These are phyloP conservation scores for Serilophus lunatus DNA, from an alignment of 2,113 vertebrate genomes.

Conservation along the genomic window DNA sequence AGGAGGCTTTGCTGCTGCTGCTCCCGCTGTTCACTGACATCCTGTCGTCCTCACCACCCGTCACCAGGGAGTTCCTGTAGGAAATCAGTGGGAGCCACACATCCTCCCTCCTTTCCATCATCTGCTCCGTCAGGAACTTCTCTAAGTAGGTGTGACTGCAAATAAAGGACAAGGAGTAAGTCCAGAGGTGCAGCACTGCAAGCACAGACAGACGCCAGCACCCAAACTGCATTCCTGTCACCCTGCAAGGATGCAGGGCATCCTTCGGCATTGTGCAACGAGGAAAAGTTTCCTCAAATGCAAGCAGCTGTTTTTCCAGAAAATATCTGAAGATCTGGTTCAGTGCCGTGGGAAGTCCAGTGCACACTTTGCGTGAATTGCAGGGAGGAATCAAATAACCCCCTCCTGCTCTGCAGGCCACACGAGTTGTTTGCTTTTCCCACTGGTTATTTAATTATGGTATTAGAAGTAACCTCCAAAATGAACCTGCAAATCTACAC, in stretches of 20 bases:
- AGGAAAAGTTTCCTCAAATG: not conserved
- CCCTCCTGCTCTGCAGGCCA: not conserved
- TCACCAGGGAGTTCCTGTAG: slow-evolving; percentile 94
- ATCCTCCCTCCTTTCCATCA: slow-evolving; percentile 97
- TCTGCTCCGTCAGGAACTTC: slow-evolving; percentile 96
- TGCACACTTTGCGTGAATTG: not conserved
- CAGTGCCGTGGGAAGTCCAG: not conserved
- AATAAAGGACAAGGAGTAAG: not conserved
- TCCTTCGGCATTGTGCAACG: not conserved
- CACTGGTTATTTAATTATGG: not conserved
- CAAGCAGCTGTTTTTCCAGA: not conserved
- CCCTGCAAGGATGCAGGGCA: not conserved
- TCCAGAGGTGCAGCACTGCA: too few species aligned
- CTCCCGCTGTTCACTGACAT: slow-evolving; percentile 95
- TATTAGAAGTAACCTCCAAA: not conserved
- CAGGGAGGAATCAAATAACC: not conserved
- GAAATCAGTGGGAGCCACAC: slow-evolving; percentile 98
- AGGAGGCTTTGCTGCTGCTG: slow-evolving; percentile 94
- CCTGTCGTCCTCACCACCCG: slow-evolving; percentile 92
- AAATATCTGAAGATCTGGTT: not conserved
- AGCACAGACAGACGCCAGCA: not conserved
- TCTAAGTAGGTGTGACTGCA: slow-evolving; percentile 93
- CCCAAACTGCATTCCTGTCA: not conserved
- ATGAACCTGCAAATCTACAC: not conserved
- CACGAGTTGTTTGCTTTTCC: not conserved